Percentiles rank a stretch among this genome's conserved stretches.
These are phyloP conservation scores for Bombycilla garrulus DNA, from an alignment of 2,113 vertebrate genomes.

Conservation along the genomic window DNA sequence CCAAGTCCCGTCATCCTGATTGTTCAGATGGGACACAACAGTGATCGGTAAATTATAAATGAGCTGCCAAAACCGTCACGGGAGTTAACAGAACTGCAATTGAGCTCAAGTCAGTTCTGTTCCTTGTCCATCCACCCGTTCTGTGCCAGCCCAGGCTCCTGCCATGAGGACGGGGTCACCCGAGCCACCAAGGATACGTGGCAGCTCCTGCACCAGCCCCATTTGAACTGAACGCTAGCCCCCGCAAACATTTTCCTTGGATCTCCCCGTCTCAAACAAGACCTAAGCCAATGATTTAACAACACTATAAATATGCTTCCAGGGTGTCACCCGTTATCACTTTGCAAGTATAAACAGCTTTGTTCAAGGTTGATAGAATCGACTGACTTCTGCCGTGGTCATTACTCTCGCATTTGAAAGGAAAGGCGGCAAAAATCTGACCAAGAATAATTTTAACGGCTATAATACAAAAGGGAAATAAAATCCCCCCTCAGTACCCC, in stretches of 20 bases:
- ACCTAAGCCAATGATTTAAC: rapidly evolving
- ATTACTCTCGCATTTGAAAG: not conserved
- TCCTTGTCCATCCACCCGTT: rapidly evolving
- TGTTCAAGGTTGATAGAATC: not conserved
- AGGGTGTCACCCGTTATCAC: rapidly evolving
- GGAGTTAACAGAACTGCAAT: not conserved
- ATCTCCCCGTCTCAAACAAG: not conserved
- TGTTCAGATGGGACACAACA: not conserved
- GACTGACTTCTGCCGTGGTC: rapidly evolving
- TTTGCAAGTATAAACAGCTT: rapidly evolving
- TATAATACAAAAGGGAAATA: not conserved
- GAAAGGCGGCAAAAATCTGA: not conserved
- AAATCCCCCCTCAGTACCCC: not conserved
- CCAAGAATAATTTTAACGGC: not conserved
- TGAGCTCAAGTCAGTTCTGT: not conserved
- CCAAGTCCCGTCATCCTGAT: rapidly evolving
- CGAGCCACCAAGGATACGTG: not conserved
- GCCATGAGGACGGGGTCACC: not conserved
- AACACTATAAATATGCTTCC: not conserved
- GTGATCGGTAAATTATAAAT: not conserved
- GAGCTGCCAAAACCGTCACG: rapidly evolving
- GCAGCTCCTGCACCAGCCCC: not conserved
- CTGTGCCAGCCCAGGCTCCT: not conserved
- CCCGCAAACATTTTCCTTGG: rapidly evolving
- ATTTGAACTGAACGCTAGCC: rapidly evolving